These are phyloP conservation scores for Hippocampus barbouri DNA, from an alignment of 2,113 vertebrate genomes.

Conservation along the genomic window DNA sequence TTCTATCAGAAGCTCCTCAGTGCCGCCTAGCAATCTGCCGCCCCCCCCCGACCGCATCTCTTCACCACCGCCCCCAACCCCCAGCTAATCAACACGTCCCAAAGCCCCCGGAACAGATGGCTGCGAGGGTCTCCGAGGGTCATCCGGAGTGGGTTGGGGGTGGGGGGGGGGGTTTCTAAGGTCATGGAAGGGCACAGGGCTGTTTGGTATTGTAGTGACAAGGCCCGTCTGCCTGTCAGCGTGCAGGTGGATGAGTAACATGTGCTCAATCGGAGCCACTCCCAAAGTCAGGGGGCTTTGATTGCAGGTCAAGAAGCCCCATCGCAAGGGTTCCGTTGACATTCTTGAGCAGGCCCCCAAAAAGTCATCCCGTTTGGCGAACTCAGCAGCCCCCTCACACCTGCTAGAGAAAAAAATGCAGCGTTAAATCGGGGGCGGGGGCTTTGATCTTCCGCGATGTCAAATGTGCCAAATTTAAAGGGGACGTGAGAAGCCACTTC, in stretches of 20 bases:
- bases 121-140: constrained; percentile 51
- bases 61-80: background rate
- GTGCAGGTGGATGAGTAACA: constrained; percentile 66
- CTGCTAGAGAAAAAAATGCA: constrained; percentile 52
- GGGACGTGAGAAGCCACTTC: too few species aligned
- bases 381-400: constrained; percentile 51
- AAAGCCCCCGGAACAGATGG: constrained; percentile 65
- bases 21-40: constrained; percentile 12
- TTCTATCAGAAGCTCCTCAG: background rate
- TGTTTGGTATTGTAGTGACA: constrained; percentile 70
- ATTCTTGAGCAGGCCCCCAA: constrained; percentile 29
- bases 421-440: constrained; percentile 12
- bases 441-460: too few species aligned
- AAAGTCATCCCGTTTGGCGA: constrained; percentile 26
- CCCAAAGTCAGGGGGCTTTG: constrained; percentile 43
- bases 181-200: constrained; percentile 54
- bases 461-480: too few species aligned
- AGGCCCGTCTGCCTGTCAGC: constrained; percentile 55
- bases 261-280: constrained; percentile 33
- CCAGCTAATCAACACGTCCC: constrained; percentile 50
- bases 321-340: constrained; percentile 40
- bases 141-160: constrained; percentile 24
- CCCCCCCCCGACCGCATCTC: constrained; percentile 1
- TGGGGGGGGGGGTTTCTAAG: constrained; percentile 43
- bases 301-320: constrained; percentile 50